Conservation (phyloP, 2,888 invertebrate species). For the Gymnocheta viridis region DNA sequence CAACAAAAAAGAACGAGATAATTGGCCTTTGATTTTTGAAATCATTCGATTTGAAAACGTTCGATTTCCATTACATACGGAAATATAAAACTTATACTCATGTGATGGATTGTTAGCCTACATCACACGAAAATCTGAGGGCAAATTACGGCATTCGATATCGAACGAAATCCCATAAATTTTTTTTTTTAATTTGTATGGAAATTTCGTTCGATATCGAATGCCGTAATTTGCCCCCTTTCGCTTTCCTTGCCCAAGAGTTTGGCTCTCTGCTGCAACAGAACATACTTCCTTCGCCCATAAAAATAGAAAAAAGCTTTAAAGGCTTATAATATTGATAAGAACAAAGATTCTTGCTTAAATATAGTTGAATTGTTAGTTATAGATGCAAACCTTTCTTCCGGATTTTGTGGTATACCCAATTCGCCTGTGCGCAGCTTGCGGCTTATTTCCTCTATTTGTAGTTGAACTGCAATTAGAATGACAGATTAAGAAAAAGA, state of each 20-base stretch:
- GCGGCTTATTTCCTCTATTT: slow-evolving; percentile 99
- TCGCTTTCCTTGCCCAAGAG: slow-evolving; percentile 46
- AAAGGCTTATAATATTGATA: slow-evolving; percentile 40
- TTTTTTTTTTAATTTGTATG: too few relatives aligned
- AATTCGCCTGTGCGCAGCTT: slow-evolving; percentile 99
- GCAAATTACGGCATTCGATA: too few relatives aligned
- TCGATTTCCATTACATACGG: too few relatives aligned
- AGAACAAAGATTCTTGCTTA: slow-evolving; percentile 56
- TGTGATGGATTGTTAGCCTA: slow-evolving; percentile 20
- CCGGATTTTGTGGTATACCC: slow-evolving; percentile 97
- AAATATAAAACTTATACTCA: too few relatives aligned
- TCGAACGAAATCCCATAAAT: too few relatives aligned
- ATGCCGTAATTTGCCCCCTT: too few relatives aligned
- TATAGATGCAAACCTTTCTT: slow-evolving; percentile 93
- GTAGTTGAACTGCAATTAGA: slow-evolving; percentile 99
- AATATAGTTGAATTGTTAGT: slow-evolving; percentile 54
- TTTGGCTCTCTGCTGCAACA: slow-evolving; percentile 47
- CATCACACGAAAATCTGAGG: slow-evolving; percentile 54
- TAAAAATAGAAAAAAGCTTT: slow-evolving; percentile 31
- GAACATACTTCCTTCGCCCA: slow-evolving; percentile 40
- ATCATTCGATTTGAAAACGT: too few relatives aligned
- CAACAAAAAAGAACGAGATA: too few relatives aligned
- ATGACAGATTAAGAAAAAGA: slow-evolving; percentile 85
- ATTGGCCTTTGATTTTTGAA: too few relatives aligned
- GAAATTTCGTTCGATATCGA: too few relatives aligned